A percentile compares a stretch with the other conserved stretches of the same genome.
phyloP scores from a whole-genome alignment of 2,797 vertebrate species.

The Gymnopithys bicolor region DNA sequence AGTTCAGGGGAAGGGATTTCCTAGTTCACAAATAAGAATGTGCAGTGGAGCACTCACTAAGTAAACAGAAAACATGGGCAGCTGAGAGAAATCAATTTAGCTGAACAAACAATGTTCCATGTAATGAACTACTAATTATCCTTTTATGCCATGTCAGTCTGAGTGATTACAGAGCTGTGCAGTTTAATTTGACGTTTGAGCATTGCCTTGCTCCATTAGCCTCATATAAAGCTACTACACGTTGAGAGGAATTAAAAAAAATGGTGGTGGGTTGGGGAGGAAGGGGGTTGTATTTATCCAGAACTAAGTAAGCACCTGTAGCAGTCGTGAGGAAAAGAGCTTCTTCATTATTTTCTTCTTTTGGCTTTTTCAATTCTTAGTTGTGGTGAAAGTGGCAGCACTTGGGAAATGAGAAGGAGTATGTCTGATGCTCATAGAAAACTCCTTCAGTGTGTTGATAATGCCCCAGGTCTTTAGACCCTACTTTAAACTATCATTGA shows the following conservation, averaged over 20 bases:
- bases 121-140: conserved; percentile 92
- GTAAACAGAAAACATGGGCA: conserved; percentile 87
- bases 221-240: conserved; percentile 83
- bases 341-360: conserved; percentile 20
- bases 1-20: conserved; percentile 82
- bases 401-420: not conserved
- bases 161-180: conserved; percentile 84
- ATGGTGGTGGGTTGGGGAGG: not conserved
- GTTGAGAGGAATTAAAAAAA: conserved; percentile 66
- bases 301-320: conserved; percentile 77
- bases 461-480: not conserved
- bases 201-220: conserved; percentile 86
- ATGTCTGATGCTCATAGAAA: not conserved
- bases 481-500: not conserved
- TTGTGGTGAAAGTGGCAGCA: not conserved
- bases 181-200: conserved; percentile 85
- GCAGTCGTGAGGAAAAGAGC: conserved; percentile 41
- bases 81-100: conserved; percentile 91
- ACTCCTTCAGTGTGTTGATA: not conserved
- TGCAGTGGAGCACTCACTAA: conserved; percentile 80
- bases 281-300: conserved; percentile 65
- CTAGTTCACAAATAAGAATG: conserved; percentile 83
- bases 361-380: not conserved
- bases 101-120: conserved; percentile 90
- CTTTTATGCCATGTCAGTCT: conserved; percentile 90